Base-by-base conservation (phyloP, 2,888 invertebrate species). In the Chironomus riparius region DNA sequence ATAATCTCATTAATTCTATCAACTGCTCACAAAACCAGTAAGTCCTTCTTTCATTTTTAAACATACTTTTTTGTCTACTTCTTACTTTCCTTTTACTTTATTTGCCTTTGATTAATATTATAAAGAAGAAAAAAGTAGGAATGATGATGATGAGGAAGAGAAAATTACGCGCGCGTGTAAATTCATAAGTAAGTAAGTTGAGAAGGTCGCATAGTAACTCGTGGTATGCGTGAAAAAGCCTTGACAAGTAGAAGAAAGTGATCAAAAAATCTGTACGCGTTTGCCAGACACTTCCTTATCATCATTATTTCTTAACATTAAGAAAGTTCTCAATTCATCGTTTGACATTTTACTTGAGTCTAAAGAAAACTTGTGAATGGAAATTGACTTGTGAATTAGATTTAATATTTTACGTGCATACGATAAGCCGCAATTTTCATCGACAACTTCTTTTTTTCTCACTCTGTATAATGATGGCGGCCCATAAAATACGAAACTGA, bases 1-100 rank as follows among this genome's bases (percentile, higher is more conserved):
- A 74, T 74, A 74, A 74, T 74, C 74, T 74, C 74, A 68, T 74
- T 74, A 74, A 74, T 74, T 74, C 47, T 74, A 48, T 74, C 74
- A 65, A 74, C 74, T 65, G 74, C 74, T 48, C 74, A 74, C 62
- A 74, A 74, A 24, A 74, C 74, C 47, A 74, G 74, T 74, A 74
- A 74, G 74, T 74, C 56, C 56, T 38, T 38, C 38, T 38, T 38
- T 2, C 38, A 2, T 38, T 38, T 38, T 38, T 38, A 10, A 56
- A 56, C n/a, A 18, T 15, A 18, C 7, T 50, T 50, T 50, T 50
- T 65, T n/a, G n/a, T n/a, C n/a, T n/a, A n/a, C n/a, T 24, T 65
- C 65, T 12, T 13, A 13, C 12, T 56, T 56, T 38, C 10, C 7
- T 10, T 7, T 38, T 38, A 7, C 56, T 56, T 65, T 65, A 62